These are phyloP conservation scores for Fragum sueziense DNA, from an alignment of 2,888 invertebrate species.

Conservation along the genomic window DNA sequence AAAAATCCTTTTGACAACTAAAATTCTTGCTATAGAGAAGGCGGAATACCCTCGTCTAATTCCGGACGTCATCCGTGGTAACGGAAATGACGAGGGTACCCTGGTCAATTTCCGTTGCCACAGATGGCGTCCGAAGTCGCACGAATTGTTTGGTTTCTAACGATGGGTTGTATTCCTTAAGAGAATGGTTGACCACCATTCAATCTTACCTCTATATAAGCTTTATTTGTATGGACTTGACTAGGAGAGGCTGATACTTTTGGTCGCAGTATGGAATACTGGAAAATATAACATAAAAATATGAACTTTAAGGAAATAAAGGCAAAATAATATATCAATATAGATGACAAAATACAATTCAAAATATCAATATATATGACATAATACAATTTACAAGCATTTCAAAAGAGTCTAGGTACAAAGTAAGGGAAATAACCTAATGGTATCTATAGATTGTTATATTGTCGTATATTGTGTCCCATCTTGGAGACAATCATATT, in stretches of 20 bases:
- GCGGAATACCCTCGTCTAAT: no score
- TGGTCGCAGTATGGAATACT: conserved; percentile 10
- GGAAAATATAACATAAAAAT: not conserved
- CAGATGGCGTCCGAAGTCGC: no score
- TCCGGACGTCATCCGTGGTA: no score
- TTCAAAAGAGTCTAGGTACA: not conserved
- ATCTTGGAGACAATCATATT: not conserved
- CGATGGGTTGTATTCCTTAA: no score
- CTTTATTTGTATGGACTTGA: conserved; percentile 7
- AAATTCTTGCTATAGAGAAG: no score
- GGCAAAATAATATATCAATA: not conserved
- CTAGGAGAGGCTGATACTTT: not conserved
- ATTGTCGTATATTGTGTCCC: not conserved
- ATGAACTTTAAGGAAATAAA: not conserved
- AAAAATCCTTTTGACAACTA: no score
- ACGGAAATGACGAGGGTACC: no score
- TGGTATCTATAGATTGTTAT: not conserved
- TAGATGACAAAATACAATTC: not conserved
- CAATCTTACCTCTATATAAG: not conserved
- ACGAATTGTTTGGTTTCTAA: no score
- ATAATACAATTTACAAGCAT: not conserved
- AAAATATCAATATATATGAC: not conserved
- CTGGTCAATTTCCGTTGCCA: no score
- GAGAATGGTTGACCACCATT: not conserved
- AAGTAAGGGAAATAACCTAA: not conserved